Evolutionary conservation across 2,888 invertebrate species (phyloP), one percentile per base, ranked within the genome.

Genomic region (Miltochrista miniata): DNA sequence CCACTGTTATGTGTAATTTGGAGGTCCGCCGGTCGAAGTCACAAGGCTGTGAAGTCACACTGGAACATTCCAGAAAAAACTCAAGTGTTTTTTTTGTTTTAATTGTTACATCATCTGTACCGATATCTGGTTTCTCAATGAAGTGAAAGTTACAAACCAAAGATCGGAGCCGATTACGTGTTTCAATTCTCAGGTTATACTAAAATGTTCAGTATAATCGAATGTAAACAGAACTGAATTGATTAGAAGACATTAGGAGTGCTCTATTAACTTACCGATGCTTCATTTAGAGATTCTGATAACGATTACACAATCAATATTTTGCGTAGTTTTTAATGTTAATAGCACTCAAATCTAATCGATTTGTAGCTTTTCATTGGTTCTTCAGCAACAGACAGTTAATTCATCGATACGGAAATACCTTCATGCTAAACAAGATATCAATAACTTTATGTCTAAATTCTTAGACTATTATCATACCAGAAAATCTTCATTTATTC

Each of bases 1-100:
- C 83, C 77, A 84, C 85, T 88, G 89, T 89, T 90, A 88, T 91
- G 91, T 90, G 90, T 91, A 89, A 87, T 90, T 91, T 90, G 86
- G 87, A 90, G 91, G 90, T 91, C 90, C 89, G 79, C 74, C 81
- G 85, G 87, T 89, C 86, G 81, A 81, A 78, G 74, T 76, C 74
- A 64, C 83, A 82, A 86, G 81, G 84, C 76, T 80, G 70, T 57
- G 18, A 24, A 4, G 18, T 24, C 70, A 48, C 70, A 64, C 59
- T 54, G 52, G 49, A 45, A 64, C 47, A 59, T 60, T 65, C 64
- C 64, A 64, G 64, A 61, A 59, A 54, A 48, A 43, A 43, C 18
- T 24, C 9, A 38, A 11, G 9, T 18, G 59, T 51, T 2, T 35
- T 61, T 54, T 50, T 43, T 47, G 45, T 14, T 41, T 47, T 37